Conservation (phyloP, 2,888 invertebrate genomes). For the Exephanes ischioxanthus region DNA sequence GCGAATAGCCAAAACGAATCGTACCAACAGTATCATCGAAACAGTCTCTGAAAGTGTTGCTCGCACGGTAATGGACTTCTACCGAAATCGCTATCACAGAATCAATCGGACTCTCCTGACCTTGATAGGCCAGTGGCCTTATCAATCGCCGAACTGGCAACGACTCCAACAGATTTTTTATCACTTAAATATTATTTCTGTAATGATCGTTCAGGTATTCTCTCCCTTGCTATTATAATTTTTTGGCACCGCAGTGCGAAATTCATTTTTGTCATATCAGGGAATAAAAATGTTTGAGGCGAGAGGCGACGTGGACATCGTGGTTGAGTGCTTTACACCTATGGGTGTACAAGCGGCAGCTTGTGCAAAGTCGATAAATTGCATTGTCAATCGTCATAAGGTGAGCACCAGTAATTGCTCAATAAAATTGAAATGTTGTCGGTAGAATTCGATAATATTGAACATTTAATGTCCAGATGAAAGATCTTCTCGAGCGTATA, state of each 20-base stretch:
- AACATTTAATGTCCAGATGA: constrained; percentile 24
- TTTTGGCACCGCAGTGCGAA: neutral
- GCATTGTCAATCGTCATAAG: constrained; percentile 6
- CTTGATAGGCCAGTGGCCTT: constrained; percentile 18
- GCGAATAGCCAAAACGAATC: neutral
- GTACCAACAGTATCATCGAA: neutral
- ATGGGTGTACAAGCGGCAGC: constrained; percentile 1
- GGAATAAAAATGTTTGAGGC: constrained; percentile 58
- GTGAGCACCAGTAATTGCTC: neutral
- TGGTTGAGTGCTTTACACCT: constrained; percentile 3
- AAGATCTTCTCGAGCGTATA: constrained; percentile 22
- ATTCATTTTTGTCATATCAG: neutral
- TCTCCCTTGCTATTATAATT: neutral
- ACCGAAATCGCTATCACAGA: constrained; percentile 18
- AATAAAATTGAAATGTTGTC: neutral
- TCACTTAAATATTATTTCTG: constrained; percentile 7
- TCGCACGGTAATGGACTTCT: constrained; percentile 13
- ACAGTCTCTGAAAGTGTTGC: neutral
- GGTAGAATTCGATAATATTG: neutral
- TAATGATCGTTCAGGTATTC: constrained; percentile 12
- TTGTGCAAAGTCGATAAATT: neutral
- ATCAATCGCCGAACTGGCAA: constrained; percentile 17
- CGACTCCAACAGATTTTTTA: neutral
- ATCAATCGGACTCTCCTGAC: constrained; percentile 4
- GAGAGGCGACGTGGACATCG: neutral